These are phyloP conservation scores for Cremastinae sp. DNA, from an alignment of 2,888 invertebrate genomes.

Conservation along the genomic window DNA sequence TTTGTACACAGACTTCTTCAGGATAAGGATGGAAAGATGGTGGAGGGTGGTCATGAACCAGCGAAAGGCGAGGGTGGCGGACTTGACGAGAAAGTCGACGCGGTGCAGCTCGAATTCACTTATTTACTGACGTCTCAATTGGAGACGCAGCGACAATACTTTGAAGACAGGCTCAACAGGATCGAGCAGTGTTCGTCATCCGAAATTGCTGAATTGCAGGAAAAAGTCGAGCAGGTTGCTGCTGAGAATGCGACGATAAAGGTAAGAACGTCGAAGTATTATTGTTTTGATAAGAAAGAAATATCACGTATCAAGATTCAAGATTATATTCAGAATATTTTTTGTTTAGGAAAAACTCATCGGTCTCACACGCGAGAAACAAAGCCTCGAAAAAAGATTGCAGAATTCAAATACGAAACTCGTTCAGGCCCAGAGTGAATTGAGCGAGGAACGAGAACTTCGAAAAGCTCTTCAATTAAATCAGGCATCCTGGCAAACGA, in stretches of 20 bases:
- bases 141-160: constrained; percentile 95
- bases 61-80: constrained; percentile 82
- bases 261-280: too few species aligned
- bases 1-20: constrained; percentile 97
- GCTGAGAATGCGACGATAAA: constrained; percentile 79
- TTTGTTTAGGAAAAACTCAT: constrained; percentile 82
- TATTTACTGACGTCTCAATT: constrained; percentile 97
- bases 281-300: too few species aligned
- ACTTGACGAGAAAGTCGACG: constrained; percentile 93
- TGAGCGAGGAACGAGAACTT: constrained; percentile 92
- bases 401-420: constrained; percentile 85
- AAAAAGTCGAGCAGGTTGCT: constrained; percentile 81
- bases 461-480: constrained; percentile 89
- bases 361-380: constrained; percentile 85
- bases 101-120: constrained; percentile 97
- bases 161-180: constrained; percentile 88
- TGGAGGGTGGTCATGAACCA: constrained; percentile 84
- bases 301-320: too few species aligned
- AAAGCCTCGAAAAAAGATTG: constrained; percentile 86
- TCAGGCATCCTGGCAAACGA: constrained; percentile 87
- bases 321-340: too few species aligned
- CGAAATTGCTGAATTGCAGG: constrained; percentile 83
- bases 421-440: constrained; percentile 85
- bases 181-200: constrained; percentile 78
- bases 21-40: constrained; percentile 98